Evolutionary conservation across 1,140 invertebrate species (phyloP), one percentile per base, ranked within the genome.

Genomic region (Nasonia vitripennis): DNA sequence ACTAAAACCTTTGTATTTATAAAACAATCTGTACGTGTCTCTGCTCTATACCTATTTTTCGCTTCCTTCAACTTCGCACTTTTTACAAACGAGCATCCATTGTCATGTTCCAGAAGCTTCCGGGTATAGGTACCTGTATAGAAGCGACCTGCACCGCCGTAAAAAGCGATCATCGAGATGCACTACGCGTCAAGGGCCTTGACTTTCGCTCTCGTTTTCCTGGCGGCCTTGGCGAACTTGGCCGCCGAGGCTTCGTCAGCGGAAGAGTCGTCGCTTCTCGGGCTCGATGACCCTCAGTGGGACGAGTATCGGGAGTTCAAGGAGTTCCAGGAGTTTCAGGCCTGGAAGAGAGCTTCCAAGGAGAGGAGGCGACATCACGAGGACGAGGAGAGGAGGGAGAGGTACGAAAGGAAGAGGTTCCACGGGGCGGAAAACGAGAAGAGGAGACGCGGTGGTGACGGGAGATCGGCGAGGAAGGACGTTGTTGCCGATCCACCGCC

Each of bases 401-500:
- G 34, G 31, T 23, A 23, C 68, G 27, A n/a, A 23, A 68, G 23
- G 67, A 68, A 68, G 23, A 68, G 23, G 67, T 10, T 37, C 1
- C 11, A 37, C 71, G 27, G 6, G 3, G 23, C 17, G 27, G 17
- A 31, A 31, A 11, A 2, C 68, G 27, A 71, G 71, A 34, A 62
- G 55, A 62, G 55, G 55, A 48, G 14, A 34, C 55, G 37, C 41
- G 41, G 7, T 45, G 41, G 48, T 12, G 67, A 34, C 23, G 27
- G 48, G 41, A 20, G 62, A 4, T 27, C 11, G 5, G 12, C 20
- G 11, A 48, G 73, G 31, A 80, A 73, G 34, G 55, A 68, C 17
- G 48, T 73, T 45, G 5, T 68, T 45, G 55, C 2, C 20, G 84
- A 87, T 68, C 91, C 90, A 45, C 94, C 93, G 45, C 92, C 93